phyloP scores from a whole-genome alignment of 2,888 invertebrate species.

The Spicauda simplicius region DNA sequence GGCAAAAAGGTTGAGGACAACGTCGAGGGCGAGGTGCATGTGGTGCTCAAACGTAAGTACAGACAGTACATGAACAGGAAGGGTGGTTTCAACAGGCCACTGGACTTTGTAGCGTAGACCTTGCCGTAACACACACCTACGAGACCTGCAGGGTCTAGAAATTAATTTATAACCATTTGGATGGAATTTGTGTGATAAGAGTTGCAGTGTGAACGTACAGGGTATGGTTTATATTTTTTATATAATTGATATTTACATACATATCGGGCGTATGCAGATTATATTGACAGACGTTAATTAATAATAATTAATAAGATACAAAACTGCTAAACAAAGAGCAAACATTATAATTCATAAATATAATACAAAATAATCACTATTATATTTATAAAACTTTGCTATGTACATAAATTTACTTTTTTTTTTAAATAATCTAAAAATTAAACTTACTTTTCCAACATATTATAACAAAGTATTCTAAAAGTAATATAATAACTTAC shows the following conservation, averaged over 20 bases:
- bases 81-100: constrained; percentile 98
- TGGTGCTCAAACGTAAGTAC: constrained; percentile 97
- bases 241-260: constrained; percentile 16
- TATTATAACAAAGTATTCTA: too few species aligned
- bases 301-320: too few species aligned
- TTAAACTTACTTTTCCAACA: too few species aligned
- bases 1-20: constrained; percentile 98
- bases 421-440: too few species aligned
- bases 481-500: too few species aligned
- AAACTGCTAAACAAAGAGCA: too few species aligned
- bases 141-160: constrained; percentile 49
- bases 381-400: too few species aligned
- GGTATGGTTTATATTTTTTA: constrained; percentile 28
- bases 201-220: constrained; percentile 35
- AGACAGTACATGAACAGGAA: constrained; percentile 99
- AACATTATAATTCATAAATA: too few species aligned
- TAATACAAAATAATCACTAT: too few species aligned
- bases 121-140: constrained; percentile 28
- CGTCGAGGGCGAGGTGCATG: constrained; percentile 97
- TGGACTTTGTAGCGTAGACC: constrained; percentile 96
- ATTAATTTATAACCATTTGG: constrained; percentile 7
- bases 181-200: constrained; percentile 43
- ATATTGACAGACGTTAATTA: neutral
- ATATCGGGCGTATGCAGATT: constrained; percentile 13
- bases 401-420: too few species aligned